A percentile compares a stretch with the other conserved stretches of the same genome.
These are phyloP conservation scores for Oreortyx pictus DNA, from an alignment of 2,797 vertebrate species.

Conservation along the genomic window DNA sequence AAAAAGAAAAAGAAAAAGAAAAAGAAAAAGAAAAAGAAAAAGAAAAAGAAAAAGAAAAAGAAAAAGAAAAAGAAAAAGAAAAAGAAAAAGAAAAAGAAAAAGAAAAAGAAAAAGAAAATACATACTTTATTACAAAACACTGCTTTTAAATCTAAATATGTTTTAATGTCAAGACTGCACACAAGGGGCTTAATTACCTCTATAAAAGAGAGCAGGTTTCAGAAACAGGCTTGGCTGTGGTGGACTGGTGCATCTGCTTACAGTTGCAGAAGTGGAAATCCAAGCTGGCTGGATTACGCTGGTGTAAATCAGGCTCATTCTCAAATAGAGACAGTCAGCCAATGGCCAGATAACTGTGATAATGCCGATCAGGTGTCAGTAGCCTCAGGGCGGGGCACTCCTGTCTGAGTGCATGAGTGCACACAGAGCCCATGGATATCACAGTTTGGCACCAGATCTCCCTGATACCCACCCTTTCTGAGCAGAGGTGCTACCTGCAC, in stretches of 20 bases:
- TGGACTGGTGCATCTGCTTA: not conserved
- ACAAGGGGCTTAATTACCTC: slow-evolving; percentile 37
- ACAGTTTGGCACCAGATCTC: not conserved
- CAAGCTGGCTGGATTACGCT: not conserved
- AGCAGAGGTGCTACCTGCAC: fast-evolving
- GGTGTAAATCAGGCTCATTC: not conserved
- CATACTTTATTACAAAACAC: slow-evolving; percentile 50
- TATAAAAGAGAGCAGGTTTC: not conserved
- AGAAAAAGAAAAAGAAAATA: not conserved
- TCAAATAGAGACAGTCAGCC: fast-evolving
- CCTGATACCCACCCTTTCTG: not conserved
- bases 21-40: not conserved
- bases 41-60: not conserved
- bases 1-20: not conserved
- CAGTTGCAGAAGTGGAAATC: not conserved
- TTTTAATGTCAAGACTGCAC: slow-evolving; percentile 56
- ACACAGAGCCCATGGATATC: not conserved
- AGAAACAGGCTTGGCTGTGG: not conserved
- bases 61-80: not conserved
- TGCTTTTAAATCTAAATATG: slow-evolving; percentile 65
- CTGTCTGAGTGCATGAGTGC: not conserved
- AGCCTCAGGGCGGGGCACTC: not conserved
- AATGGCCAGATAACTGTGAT: fast-evolving
- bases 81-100: not conserved
- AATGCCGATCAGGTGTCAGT: fast-evolving